phyloP scores from a whole-genome alignment of 2,888 invertebrate species.

The Anthoptus insignis region DNA sequence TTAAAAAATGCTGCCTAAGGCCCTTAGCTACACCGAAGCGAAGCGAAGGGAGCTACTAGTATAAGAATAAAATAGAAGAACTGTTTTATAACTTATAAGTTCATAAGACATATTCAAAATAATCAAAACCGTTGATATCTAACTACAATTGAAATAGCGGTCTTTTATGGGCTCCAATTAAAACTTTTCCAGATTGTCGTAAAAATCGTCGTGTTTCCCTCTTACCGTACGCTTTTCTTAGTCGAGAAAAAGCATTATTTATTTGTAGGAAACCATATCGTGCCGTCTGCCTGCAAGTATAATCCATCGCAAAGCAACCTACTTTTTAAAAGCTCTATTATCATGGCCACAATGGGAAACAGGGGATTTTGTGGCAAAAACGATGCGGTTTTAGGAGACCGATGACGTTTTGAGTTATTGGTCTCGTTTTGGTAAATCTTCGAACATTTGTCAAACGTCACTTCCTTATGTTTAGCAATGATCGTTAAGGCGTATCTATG shows the following conservation, averaged over 20 bases:
- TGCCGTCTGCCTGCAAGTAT: constrained; percentile 11
- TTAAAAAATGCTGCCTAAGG: too few relatives aligned
- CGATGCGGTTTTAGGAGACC: constrained; percentile 42
- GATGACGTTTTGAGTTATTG: constrained; percentile 62
- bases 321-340: constrained; percentile 22
- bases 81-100: too few relatives aligned
- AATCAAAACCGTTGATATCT: constrained; percentile 2
- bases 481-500: constrained; percentile 36
- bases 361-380: constrained; percentile 46
- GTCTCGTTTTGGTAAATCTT: constrained; percentile 58
- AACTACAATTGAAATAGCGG: constrained; percentile 10
- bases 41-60: too few relatives aligned
- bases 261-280: constrained; percentile 19
- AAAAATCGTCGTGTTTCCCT: constrained; percentile 24
- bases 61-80: too few relatives aligned
- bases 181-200: constrained; percentile 31
- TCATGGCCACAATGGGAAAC: constrained; percentile 13
- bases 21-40: too few relatives aligned
- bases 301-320: constrained; percentile 26
- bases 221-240: constrained; percentile 27
- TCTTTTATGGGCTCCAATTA: constrained; percentile 35
- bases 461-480: constrained; percentile 45
- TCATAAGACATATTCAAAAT: neutral
- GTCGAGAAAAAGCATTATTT: constrained; percentile 17
- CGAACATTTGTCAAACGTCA: constrained; percentile 61